A percentile compares a stretch with the other conserved stretches of the same genome.
Evolutionary conservation across 2,113 vertebrate species (phyloP).

Genomic region (Asarcornis scutulata): DNA sequence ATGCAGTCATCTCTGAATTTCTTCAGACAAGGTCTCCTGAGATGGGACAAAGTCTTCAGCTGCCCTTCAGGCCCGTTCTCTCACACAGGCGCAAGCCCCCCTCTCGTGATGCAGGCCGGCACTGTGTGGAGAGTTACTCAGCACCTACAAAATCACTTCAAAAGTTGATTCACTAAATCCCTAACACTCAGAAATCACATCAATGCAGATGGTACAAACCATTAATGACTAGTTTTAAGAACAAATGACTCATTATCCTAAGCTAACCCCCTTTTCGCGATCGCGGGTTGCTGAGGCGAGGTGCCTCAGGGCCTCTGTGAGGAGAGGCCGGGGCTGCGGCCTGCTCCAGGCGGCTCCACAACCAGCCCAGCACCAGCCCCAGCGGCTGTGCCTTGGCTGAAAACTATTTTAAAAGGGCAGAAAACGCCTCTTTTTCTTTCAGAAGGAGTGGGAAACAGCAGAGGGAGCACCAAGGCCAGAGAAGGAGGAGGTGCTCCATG

Average conservation of each 20-base stretch:
- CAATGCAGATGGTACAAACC: not conserved
- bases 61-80: not conserved
- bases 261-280: not conserved
- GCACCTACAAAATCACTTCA: not conserved
- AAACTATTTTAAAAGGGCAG: not conserved
- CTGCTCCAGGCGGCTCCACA: not conserved
- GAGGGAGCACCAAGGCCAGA: not conserved
- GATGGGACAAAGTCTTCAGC: not conserved
- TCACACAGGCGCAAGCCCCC: not conserved
- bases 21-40: not conserved
- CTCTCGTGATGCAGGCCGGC: not conserved
- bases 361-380: too few relatives aligned
- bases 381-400: not conserved
- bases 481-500: not conserved
- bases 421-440: not conserved
- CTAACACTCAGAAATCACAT: not conserved
- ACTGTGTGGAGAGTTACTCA: not conserved
- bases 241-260: not conserved
- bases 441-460: not conserved
- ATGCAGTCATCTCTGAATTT: not conserved
- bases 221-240: not conserved
- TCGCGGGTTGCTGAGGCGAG: not conserved
- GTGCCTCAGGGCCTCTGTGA: not conserved
- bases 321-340: too few relatives aligned
- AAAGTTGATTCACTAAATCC: not conserved